phyloP scores from a whole-genome alignment of 2,113 vertebrate species.

The Pseudolaguvia tuberculata region DNA sequence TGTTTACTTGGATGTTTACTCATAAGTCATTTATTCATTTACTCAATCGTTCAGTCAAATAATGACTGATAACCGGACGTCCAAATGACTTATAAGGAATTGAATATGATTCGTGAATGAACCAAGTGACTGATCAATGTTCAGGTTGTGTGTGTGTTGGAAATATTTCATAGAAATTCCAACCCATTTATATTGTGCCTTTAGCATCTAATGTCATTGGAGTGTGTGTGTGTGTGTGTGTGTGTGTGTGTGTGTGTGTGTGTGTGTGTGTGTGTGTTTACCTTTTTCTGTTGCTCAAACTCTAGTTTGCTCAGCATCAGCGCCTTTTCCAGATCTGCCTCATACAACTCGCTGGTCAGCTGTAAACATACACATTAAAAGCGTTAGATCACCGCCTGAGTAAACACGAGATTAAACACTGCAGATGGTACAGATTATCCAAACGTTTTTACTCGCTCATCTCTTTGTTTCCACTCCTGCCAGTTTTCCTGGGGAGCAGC shows the following conservation, averaged over 20 bases:
- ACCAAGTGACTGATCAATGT: not conserved
- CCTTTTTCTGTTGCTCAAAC: conserved; percentile 84
- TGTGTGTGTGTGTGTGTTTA: conserved; percentile 49
- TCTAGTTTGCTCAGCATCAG: conserved; percentile 89
- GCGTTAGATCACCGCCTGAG: not conserved
- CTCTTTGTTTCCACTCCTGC: conserved; percentile 89
- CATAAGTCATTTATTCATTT: too few relatives aligned
- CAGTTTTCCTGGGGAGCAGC: conserved; percentile 73
- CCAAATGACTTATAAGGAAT: too few relatives aligned
- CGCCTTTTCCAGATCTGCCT: conserved; percentile 95
- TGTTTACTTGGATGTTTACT: too few relatives aligned
- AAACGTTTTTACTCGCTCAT: conserved; percentile 78
- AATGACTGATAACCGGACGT: too few relatives aligned
- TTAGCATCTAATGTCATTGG: not conserved
- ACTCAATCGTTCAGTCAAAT: too few relatives aligned
- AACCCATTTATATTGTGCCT: too few relatives aligned
- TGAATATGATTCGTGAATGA: too few relatives aligned
- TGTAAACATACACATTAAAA: conserved; percentile 47
- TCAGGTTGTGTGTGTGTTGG: too few relatives aligned
- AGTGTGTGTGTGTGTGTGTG: not conserved
- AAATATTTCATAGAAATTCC: too few relatives aligned
- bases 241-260: not conserved
- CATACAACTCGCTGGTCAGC: conserved; percentile 89
- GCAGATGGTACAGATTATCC: not conserved
- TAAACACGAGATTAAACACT: conserved; percentile 1